Percentiles rank a stretch among this genome's conserved stretches.
These are phyloP conservation scores for Athene cunicularia DNA, from an alignment of 2,113 vertebrate species.

Conservation along the genomic window DNA sequence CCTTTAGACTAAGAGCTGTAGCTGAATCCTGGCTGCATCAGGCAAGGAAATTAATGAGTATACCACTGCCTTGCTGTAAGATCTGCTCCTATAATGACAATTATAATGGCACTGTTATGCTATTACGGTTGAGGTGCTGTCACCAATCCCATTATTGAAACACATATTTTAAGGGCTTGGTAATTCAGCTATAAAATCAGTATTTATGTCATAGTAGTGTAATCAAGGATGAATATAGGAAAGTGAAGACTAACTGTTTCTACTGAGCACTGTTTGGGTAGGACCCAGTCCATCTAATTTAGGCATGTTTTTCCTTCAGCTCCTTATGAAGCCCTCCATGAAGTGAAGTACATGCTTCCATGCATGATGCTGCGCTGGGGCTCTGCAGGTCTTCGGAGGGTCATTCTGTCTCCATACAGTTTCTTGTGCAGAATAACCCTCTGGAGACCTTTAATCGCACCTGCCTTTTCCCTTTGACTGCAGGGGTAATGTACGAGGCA, in stretches of 20 bases:
- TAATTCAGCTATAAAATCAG: constrained; percentile 3
- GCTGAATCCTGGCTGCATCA: constrained; percentile 46
- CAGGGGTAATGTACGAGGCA: fast-evolving
- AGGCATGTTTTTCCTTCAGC: neutral
- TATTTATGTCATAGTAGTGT: neutral
- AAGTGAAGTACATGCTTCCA: neutral
- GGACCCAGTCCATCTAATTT: neutral
- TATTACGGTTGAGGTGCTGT: neutral
- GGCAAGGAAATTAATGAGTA: constrained; percentile 62
- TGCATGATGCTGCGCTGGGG: fast-evolving
- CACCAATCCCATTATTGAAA: constrained; percentile 53
- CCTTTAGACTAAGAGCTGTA: constrained; percentile 46
- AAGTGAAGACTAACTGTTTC: neutral
- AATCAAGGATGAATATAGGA: neutral
- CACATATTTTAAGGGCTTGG: constrained; percentile 5
- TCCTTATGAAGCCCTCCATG: neutral
- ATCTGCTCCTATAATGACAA: constrained; percentile 36
- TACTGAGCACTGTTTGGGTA: neutral
- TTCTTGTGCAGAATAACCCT: neutral
- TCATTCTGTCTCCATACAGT: fast-evolving
- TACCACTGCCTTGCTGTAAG: neutral
- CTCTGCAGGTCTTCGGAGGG: neutral
- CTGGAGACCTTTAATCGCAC: neutral
- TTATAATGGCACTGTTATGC: constrained; percentile 23
- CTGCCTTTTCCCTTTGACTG: neutral